Base-by-base conservation (phyloP, 2,113 vertebrate genomes). In the Festucalex cinctus region DNA sequence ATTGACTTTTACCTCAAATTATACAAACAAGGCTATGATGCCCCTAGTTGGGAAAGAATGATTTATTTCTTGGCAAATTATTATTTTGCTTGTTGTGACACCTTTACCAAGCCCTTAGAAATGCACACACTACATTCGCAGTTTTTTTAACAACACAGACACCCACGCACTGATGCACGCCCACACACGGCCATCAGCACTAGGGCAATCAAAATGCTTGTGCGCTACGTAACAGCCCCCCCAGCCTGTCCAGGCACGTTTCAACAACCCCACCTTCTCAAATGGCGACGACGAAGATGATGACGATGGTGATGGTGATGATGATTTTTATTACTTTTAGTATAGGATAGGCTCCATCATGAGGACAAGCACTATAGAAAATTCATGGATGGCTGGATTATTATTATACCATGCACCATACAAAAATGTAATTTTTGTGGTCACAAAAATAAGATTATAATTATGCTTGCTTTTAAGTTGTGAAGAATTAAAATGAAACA, bases 41-140 rank as follows among this genome's bases (percentile, higher is more conserved):
- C 24, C 16, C 43, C 49, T 44, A 67, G 19, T 59, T 81, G 66
- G 53, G 68, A 76, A 64, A 65, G 17, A 65, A 24, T 62, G 44
- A n/a, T 24, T 37, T 79, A 69, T 69, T 79, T 82, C 79, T 86
- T 79, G 87, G 78, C 70, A 82, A 84, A 83, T 80, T 81, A 85
- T 83, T 73, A 77, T 80, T 83, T 87, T 83, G 89, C 81, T 71
- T 92, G 90, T 91, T 93, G 88, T 90, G 90, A 92, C 91, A 92
- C 39, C 74, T 84, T 75, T 58, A 63, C 73, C 78, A 80, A 76
- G 76, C 62, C 44, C 54, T 61, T 59, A 68, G 44, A 71, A 61
- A 49, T 65, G 77, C 65, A 56, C 41, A 65, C 63, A 74, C 49
- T 44, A 49, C 12, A 73, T 14, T 46, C 37, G 28, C 60, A 49